A percentile compares a stretch with the other conserved stretches of the same genome.
Evolutionary conservation across 23 tunicate species (phyloP).

Genomic region (Halocynthia aurantium): DNA sequence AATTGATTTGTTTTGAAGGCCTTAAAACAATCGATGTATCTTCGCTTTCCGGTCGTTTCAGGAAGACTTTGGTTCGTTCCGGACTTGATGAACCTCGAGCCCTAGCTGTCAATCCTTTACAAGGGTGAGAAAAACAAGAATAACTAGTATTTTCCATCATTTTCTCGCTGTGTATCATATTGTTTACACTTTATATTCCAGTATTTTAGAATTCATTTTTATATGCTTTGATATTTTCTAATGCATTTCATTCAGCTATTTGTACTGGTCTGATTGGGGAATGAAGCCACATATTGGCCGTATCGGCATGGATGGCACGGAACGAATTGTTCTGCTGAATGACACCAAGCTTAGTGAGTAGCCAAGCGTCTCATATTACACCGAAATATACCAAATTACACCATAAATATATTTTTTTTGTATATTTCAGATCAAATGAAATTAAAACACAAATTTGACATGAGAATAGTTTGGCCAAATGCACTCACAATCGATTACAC

Average conservation of each 20-base stretch:
- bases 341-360: constrained; percentile 33
- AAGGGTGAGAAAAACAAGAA: constrained; percentile 31
- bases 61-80: constrained; percentile 27
- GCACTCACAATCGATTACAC: constrained; percentile 61
- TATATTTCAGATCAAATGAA: too few relatives aligned
- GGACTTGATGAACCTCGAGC: constrained; percentile 53
- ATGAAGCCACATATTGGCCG: constrained; percentile 52
- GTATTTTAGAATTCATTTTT: neutral
- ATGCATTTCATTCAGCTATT: constrained; percentile 23
- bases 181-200: neutral
- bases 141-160: neutral
- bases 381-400: neutral
- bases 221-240: neutral
- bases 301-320: constrained; percentile 76
- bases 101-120: constrained; percentile 36
- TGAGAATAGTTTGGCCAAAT: constrained; percentile 54
- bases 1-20: constrained; percentile 12
- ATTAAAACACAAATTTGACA: neutral
- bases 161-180: neutral
- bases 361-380: neutral
- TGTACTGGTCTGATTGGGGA: constrained; percentile 81
- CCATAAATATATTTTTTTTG: neutral
- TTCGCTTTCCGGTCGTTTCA: constrained; percentile 33
- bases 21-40: constrained; percentile 52
- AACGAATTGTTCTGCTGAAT: constrained; percentile 30